These are phyloP conservation scores for Pandemis heparana DNA, from an alignment of 2,888 invertebrate species.

Conservation along the genomic window DNA sequence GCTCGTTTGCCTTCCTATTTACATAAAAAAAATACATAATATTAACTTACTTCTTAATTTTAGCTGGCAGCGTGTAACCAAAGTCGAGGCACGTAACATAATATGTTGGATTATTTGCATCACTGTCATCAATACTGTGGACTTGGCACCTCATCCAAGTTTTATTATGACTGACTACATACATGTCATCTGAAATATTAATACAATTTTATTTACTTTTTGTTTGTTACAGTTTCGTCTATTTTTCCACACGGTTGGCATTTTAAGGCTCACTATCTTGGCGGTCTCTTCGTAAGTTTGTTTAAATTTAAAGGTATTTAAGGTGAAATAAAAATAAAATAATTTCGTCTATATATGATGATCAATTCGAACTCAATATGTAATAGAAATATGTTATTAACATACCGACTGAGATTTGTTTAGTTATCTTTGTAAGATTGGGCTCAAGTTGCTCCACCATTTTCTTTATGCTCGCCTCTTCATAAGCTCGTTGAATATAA, in stretches of 20 bases:
- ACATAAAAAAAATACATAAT: too few species aligned
- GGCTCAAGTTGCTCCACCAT: constrained; percentile 6
- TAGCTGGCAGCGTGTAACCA: not conserved
- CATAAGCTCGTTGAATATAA: constrained; percentile 19
- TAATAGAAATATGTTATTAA: not conserved
- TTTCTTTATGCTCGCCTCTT: constrained; percentile 4
- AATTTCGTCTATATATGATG: not conserved
- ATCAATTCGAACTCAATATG: not conserved
- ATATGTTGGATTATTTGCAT: constrained; percentile 9
- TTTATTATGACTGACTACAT: constrained; percentile 5
- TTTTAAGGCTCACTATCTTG: too few species aligned
- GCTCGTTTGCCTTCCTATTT: too few species aligned
- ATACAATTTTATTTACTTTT: not conserved
- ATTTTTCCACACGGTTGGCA: too few species aligned
- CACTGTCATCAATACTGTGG: constrained; percentile 1
- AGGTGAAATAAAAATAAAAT: too few species aligned
- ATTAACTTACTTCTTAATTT: constrained; percentile 7
- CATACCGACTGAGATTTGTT: constrained; percentile 17
- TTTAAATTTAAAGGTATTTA: too few species aligned
- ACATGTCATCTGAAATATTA: constrained; percentile 17
- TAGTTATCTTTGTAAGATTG: not conserved
- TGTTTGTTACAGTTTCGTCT: too few species aligned
- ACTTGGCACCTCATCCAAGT: constrained; percentile 25
- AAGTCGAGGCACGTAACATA: constrained; percentile 25
- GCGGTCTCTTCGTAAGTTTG: too few species aligned